Evolutionary conservation across 2,113 vertebrate genomes (phyloP).

Genomic region (Sphyrna mokarran): DNA sequence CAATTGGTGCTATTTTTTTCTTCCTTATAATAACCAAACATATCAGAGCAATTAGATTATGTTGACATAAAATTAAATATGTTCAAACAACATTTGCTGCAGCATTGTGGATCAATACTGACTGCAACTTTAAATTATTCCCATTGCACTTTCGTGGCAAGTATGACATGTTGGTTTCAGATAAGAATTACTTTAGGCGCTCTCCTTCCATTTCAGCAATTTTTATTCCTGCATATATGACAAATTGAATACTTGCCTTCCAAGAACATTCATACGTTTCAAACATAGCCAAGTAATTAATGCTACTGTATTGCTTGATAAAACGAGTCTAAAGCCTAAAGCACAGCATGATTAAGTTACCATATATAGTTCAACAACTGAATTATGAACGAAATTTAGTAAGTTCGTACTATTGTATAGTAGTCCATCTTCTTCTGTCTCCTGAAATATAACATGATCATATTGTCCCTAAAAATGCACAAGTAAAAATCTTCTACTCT

Average conservation of each 20-base stretch:
- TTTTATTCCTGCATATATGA: neutral
- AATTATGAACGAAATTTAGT: neutral
- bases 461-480: neutral
- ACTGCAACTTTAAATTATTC: neutral
- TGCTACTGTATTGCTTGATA: neutral
- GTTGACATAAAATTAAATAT: neutral
- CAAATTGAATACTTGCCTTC: conserved; percentile 10
- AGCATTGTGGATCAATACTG: neutral
- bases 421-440: neutral
- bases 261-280: neutral
- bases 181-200: neutral
- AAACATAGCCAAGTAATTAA: neutral
- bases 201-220: neutral
- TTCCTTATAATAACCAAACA: neutral
- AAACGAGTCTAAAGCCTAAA: neutral
- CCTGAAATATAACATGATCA: neutral
- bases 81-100: neutral
- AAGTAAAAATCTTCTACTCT: neutral
- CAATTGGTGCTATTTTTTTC: neutral
- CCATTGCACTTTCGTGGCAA: neutral
- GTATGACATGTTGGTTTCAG: neutral
- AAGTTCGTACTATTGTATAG: neutral
- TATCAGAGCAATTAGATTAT: neutral
- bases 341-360: neutral
- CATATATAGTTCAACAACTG: neutral